Percentiles rank a stretch among this genome's conserved stretches.
These are phyloP conservation scores for Thalassoma bifasciatum DNA, from an alignment of 2,113 vertebrate species.

Conservation along the genomic window DNA sequence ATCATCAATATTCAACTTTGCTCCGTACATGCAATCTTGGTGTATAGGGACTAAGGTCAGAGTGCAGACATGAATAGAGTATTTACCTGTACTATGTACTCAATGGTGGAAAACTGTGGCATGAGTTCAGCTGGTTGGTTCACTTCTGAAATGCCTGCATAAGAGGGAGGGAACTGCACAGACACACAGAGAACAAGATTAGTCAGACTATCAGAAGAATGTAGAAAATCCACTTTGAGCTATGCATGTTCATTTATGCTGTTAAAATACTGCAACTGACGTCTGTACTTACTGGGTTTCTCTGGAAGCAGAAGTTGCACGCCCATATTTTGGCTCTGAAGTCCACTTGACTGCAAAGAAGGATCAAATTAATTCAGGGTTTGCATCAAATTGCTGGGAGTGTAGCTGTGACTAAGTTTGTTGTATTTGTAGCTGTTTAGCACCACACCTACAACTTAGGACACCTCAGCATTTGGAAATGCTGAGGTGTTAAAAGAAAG, in stretches of 20 bases:
- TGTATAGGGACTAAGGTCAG: conserved; percentile 25
- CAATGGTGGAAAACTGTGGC: conserved; percentile 98
- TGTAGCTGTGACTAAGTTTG: neutral
- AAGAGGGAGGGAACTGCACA: conserved; percentile 94
- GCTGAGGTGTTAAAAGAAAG: conserved; percentile 1
- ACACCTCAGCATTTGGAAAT: conserved; percentile 28
- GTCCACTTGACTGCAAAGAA: conserved; percentile 91
- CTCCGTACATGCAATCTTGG: conserved; percentile 21
- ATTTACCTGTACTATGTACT: conserved; percentile 96
- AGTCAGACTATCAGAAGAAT: conserved; percentile 28
- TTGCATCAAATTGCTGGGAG: neutral
- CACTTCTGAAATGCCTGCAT: conserved; percentile 94
- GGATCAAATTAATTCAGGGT: conserved; percentile 13
- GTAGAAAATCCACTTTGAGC: neutral
- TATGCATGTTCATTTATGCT: fast-evolving
- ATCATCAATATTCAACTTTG: conserved; percentile 24
- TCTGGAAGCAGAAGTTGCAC: conserved; percentile 99
- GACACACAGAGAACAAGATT: conserved; percentile 37
- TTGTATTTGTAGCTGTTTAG: neutral
- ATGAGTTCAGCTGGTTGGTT: conserved; percentile 97
- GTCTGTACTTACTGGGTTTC: conserved; percentile 89
- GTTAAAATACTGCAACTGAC: fast-evolving
- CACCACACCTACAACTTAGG: conserved; percentile 9
- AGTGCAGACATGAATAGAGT: conserved; percentile 16
- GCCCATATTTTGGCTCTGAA: conserved; percentile 98